Conservation (phyloP, 1,140 invertebrate genomes). For the Ectropis grisescens region DNA sequence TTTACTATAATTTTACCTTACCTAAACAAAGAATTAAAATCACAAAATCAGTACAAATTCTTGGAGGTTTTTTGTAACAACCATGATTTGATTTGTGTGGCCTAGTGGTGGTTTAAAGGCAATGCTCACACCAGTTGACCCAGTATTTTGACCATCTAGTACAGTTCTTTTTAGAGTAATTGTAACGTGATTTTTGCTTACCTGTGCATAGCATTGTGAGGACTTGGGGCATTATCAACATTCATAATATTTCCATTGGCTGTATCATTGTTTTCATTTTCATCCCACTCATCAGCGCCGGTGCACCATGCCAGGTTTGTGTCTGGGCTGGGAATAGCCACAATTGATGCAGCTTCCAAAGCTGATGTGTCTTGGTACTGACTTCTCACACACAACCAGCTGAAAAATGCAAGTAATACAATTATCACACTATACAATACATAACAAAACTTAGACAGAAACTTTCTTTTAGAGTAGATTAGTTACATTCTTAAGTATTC, state of each 20-base stretch:
- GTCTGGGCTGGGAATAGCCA: conserved; percentile 31
- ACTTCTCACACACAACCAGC: conserved; percentile 53
- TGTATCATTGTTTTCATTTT: conserved; percentile 57
- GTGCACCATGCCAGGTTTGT: conserved; percentile 46
- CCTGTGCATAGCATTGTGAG: conserved; percentile 43
- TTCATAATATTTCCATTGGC: conserved; percentile 56
- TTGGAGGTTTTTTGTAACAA: no score
- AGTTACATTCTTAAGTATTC: no score
- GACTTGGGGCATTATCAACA: conserved; percentile 38
- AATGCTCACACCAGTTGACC: no score
- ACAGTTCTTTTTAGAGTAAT: no score
- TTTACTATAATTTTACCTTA: no score
- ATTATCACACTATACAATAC: background rate
- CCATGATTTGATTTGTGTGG: no score
- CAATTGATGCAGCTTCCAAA: conserved; percentile 24
- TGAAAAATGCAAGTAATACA: conserved; percentile 15
- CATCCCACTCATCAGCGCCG: conserved; percentile 58
- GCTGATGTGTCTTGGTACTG: conserved; percentile 38
- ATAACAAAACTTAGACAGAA: background rate
- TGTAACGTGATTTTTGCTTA: no score
- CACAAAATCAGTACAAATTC: no score
- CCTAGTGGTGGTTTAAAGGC: no score
- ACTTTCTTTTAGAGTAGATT: no score
- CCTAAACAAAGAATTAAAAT: no score
- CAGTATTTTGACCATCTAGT: no score